phyloP scores from a whole-genome alignment of 1,140 invertebrate genomes.

The Drosophila saltans region DNA sequence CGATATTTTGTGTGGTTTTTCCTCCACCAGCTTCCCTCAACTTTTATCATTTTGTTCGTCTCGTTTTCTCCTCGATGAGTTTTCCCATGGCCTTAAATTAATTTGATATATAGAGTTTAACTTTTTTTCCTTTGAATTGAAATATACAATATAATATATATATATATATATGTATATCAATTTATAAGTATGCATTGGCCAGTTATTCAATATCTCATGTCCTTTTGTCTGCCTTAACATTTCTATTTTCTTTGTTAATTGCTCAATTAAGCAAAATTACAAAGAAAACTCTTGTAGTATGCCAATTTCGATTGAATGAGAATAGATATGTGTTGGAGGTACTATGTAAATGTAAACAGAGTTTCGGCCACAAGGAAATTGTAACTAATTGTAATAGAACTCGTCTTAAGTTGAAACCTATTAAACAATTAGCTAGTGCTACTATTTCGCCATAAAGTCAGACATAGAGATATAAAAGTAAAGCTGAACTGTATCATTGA shows the following conservation, averaged over 20 bases:
- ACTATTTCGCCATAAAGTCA: too few relatives aligned
- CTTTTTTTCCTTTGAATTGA: conserved; percentile 19
- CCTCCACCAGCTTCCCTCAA: conserved; percentile 8
- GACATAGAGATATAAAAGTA: too few relatives aligned
- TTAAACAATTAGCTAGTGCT: too few relatives aligned
- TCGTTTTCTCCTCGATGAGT: conserved; percentile 26
- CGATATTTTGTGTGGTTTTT: conserved; percentile 56
- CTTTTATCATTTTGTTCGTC: conserved; percentile 33
- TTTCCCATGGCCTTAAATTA: conserved; percentile 62
- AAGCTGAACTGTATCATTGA: too few relatives aligned
- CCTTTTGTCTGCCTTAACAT: conserved; percentile 33
- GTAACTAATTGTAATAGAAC: too few relatives aligned
- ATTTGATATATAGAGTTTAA: conserved; percentile 62
- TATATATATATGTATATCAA: too few relatives aligned
- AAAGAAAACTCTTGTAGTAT: conserved; percentile 24
- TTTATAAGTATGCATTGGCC: conserved; percentile 21
- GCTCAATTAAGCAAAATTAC: conserved; percentile 78
- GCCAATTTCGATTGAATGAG: conserved; percentile 27
- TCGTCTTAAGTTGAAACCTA: too few relatives aligned
- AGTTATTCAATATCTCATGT: conserved; percentile 10
- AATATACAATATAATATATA: too few relatives aligned
- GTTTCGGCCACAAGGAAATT: background rate
- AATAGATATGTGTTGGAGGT: background rate
- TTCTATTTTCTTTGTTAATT: conserved; percentile 68
- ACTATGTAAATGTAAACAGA: background rate